phyloP scores from a whole-genome alignment of 2,797 vertebrate genomes.

The Meda fulgida region DNA sequence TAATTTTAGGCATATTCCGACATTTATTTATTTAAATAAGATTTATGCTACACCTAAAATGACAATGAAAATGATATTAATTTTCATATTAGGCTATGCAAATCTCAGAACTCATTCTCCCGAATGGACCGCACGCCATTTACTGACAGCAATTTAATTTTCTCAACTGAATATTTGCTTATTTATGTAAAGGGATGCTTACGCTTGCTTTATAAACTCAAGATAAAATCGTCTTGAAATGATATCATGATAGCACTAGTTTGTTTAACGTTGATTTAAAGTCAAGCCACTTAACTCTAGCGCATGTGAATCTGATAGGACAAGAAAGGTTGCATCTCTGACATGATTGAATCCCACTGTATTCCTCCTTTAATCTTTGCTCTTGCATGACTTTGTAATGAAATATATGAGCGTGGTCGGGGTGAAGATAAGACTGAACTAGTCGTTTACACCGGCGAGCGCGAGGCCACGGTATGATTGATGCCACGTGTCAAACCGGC shows the following conservation, averaged over 20 bases:
- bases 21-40: neutral
- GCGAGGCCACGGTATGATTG: constrained; percentile 32
- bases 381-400: constrained; percentile 41
- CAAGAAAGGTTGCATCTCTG: constrained; percentile 25
- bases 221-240: neutral
- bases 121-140: neutral
- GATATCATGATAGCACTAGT: neutral
- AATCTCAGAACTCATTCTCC: neutral
- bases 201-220: neutral
- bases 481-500: constrained; percentile 49
- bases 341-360: constrained; percentile 15
- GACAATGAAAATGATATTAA: neutral
- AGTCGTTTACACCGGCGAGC: neutral
- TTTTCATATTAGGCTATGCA: neutral
- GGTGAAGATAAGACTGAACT: constrained; percentile 37
- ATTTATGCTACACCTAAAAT: neutral
- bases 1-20: neutral
- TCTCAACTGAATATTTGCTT: neutral
- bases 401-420: constrained; percentile 25
- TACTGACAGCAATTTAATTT: neutral
- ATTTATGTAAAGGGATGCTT: neutral
- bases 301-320: constrained; percentile 7
- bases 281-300: neutral
- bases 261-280: neutral
- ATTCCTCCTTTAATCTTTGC: constrained; percentile 40